A percentile compares a stretch with the other conserved stretches of the same genome.
Conservation (phyloP, 2,888 invertebrate genomes). For the Rotaria macrura region DNA sequence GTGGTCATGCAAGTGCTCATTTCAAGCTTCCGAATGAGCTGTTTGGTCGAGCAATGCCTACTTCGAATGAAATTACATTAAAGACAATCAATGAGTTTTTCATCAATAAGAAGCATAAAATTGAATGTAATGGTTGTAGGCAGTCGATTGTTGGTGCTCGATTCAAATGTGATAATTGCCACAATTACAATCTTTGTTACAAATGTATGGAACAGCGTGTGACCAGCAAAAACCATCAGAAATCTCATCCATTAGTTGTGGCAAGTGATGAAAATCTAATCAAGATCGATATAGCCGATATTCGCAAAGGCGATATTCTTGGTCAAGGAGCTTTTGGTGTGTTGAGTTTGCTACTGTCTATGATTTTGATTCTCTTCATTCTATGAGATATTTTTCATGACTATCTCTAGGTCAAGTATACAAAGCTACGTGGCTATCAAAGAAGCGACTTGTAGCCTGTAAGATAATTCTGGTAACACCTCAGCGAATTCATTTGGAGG, state of each 20-base stretch:
- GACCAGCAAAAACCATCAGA: neutral
- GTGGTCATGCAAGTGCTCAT: neutral
- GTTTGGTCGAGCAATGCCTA: neutral
- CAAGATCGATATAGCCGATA: neutral
- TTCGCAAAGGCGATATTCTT: neutral
- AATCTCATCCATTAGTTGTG: slow-evolving; percentile 16
- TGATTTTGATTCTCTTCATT: no score
- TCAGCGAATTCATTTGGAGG: neutral
- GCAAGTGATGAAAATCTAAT: neutral
- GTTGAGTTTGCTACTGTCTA: no score
- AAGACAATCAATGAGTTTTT: neutral
- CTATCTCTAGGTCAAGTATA: neutral
- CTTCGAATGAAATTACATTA: neutral
- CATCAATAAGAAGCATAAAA: neutral
- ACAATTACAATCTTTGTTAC: neutral
- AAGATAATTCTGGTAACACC: neutral
- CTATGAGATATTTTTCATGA: no score
- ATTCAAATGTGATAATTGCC: slow-evolving; percentile 26
- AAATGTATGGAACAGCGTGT: neutral
- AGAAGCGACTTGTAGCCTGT: neutral
- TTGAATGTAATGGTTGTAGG: neutral
- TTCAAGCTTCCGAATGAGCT: neutral
- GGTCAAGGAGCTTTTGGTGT: neutral
- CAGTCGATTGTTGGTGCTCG: neutral
- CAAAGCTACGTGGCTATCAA: neutral